Base-by-base conservation (phyloP, 2,797 vertebrate species). In the Myripristis murdjan region DNA sequence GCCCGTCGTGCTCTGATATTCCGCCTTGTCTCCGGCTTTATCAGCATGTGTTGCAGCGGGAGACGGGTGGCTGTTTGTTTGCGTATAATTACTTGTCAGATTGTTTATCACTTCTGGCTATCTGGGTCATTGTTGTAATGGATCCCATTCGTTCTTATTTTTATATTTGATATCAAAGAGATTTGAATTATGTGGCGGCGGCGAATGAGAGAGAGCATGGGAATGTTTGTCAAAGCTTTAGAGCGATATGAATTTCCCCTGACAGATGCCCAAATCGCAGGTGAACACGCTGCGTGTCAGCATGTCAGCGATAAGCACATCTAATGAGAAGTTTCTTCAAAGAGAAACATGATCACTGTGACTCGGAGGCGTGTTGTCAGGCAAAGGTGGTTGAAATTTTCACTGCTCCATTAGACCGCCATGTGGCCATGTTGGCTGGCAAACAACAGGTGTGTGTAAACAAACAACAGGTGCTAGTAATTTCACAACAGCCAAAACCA, bases 111-210 rank as follows among this genome's bases (percentile, higher is more conserved):
- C 74, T 73, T 67, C 60, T 53, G 54, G 23, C 77, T 86, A 85
- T 82, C 70, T 89, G 71, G 81, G 82, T 76, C 77, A 81, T 80
- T 86, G 73, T 69, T 41, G 18, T 75, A 39, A 59, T 46, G 22
- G 8, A 41, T 60, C 57, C 56, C 51, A 33, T 44, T 35, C 43
- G 49, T n/a, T 22, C 55, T 71, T 55, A 28, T 52, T 70, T 68
- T 72, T 47, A 31, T 18, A 33, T 60, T 77, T 4, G 16, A 6
- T 64, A 65, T 73, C 37, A 71, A 75, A 48, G 37, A 74, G 22
- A 61, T 69, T 62, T 73, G 49, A 80, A 68, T 26, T 55, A 46
- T 66, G 35, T 59, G 47, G 33, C 66, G 22, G 53, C 23, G 15
- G 20, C 20, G 77, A 80, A 84, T 64, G 62, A 79, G 64, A 68